Evolutionary conservation across 1,140 invertebrate genomes (phyloP), one percentile per base, ranked within the genome.

Genomic region (Zaprionus vittiger): DNA sequence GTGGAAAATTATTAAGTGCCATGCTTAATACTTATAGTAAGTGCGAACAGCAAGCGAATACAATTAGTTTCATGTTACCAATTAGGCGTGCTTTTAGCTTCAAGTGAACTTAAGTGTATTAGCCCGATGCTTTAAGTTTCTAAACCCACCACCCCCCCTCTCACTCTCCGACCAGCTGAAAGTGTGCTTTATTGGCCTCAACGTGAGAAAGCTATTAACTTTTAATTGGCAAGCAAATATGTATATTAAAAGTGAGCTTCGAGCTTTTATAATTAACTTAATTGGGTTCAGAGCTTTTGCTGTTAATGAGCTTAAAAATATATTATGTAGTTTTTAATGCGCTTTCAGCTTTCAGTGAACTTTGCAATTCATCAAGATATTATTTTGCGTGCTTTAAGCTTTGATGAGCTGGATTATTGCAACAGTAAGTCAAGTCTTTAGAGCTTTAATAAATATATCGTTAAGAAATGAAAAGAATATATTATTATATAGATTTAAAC

Each of bases 81-180:
- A 52, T 52, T 52, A 52, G 47, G 14, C 20, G 47, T 14, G 47
- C 47, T 52, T 52, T 52, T 52, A 52, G 47, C 47, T 52, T 52
- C 4, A 14, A 52, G 47, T 52, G 47, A 22, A 52, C 9, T 52
- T 20, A n/a, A 52, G 20, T 52, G 12, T 14, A 52, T 52, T 52
- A 22, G 47, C 20, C 20, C 20, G 47, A 22, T 52, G 20, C 47
- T 12, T 24, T 14, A 52, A 5, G 41, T 47, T 47, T 47, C n/a
- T 47, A 5, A 38, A 5, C 37, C 4, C 37, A 14, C 37, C 14
- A 44, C 41, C 41, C 7, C 41, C 7, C n/a, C 41, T 9, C 17
- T 1, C 2, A 47, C 6, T 11, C 3, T 9, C 0, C 6, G 15
- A 38, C 12, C 2, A 17, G 41, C n/a, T 47, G n/a, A 17, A 47